Base-by-base conservation (phyloP, 2,113 vertebrate genomes). In the Dicaeum eximium region DNA sequence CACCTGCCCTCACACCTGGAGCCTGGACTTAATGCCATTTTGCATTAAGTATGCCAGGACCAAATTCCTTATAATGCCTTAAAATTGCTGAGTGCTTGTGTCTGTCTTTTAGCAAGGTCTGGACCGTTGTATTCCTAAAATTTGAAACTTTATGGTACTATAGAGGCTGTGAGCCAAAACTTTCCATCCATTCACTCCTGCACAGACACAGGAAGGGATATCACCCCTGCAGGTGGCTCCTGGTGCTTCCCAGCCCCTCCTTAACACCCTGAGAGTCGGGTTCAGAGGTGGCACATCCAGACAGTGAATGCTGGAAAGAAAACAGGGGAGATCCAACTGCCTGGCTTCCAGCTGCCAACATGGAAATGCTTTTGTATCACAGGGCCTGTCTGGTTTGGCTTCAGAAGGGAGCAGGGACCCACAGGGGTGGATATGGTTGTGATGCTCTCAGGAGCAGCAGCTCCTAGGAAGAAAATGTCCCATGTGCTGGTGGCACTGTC, bases 211-310 rank as follows among this genome's bases (percentile, higher is more conserved):
- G 60, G 54, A 73, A 65, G 45, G 31, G 69, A 47, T 38, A 35
- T 64, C 73, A 56, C 23, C 38, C 35, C 38, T 54, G 67, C 1
- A 22, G 8, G 82, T 8, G 2, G 69, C 64, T 92, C 48, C 64
- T 15, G 33, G 20, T 64, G 18, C 35, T 69, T 61, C 45, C 60
- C 15, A 70, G 37, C 6, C 30, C 30, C 22, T 50, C 27, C 1
- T 5, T 30, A 56, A 28, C 11, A 2, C 35, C 33, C 37, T 47
- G n/a, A 15, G 31, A 74, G 30, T 0, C 0, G 1, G 1, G 8
- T n/a, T 58, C 2, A 9, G 51, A 57, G 53, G 21, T 51, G 38
- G 40, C 56, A 56, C 24, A n/a, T 23, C 35, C 74, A 78, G 23
- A 15, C 4, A 6, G 37, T 14, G 48, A 78, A 15, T 1, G 7